Evolutionary conservation across 2,113 vertebrate genomes (phyloP).

Genomic region (Pseudorasbora parva): DNA sequence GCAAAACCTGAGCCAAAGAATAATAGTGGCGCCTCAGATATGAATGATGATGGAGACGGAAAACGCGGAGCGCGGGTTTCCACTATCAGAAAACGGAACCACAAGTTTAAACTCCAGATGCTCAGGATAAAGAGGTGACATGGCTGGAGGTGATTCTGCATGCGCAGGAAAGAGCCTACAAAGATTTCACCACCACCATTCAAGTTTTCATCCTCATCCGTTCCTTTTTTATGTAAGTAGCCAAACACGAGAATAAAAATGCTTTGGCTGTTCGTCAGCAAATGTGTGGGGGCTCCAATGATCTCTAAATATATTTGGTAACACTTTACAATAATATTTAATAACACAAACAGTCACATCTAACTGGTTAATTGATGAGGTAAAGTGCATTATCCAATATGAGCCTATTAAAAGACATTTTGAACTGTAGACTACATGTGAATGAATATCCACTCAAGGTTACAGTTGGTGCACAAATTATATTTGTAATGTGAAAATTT

Average conservation of each 20-base stretch:
- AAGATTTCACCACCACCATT: slow-evolving; percentile 85
- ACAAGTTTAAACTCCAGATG: slow-evolving; percentile 67
- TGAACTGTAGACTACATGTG: neutral
- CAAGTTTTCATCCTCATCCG: slow-evolving; percentile 90
- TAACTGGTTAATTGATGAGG: neutral
- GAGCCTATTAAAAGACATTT: neutral
- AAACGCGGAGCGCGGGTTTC: slow-evolving; percentile 73
- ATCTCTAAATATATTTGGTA: neutral
- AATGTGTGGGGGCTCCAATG: neutral
- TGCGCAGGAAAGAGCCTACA: slow-evolving; percentile 81
- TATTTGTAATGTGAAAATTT: neutral
- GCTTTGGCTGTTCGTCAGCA: neutral
- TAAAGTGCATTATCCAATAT: neutral
- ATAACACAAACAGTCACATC: neutral
- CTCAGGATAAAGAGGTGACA: slow-evolving; percentile 63
- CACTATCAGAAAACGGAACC: slow-evolving; percentile 70
- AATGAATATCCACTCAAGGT: neutral
- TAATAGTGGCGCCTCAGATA: slow-evolving; percentile 14
- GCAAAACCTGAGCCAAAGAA: neutral
- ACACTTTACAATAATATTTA: too few relatives aligned
- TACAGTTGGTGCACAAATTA: neutral
- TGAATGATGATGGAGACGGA: slow-evolving; percentile 56
- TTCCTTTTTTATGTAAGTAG: slow-evolving; percentile 88
- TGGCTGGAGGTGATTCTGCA: slow-evolving; percentile 57
- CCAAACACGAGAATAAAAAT: neutral